Percentiles rank a stretch among this genome's conserved stretches.
Conservation (phyloP, 2,797 vertebrate genomes). For the Atherinosoma microstoma region DNA sequence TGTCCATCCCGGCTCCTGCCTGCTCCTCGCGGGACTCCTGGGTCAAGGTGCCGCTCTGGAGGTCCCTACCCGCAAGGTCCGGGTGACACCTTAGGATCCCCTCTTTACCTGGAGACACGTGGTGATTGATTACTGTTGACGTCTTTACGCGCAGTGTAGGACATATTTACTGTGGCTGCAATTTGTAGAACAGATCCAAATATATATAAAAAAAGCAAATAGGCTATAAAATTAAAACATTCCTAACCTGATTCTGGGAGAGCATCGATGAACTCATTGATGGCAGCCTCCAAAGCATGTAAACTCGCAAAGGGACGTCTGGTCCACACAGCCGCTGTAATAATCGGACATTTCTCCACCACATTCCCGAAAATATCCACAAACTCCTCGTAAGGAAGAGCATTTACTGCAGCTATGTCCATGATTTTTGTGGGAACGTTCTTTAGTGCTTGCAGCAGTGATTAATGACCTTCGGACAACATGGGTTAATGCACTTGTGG, state of each 20-base stretch:
- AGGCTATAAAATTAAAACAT: neutral
- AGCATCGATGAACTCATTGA: constrained; percentile 83
- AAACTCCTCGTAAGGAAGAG: constrained; percentile 86
- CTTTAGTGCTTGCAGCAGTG: neutral
- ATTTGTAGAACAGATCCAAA: neutral
- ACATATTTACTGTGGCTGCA: neutral
- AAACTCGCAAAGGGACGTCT: constrained; percentile 78
- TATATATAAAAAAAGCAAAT: neutral
- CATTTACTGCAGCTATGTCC: constrained; percentile 83
- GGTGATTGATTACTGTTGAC: neutral
- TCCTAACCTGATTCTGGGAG: constrained; percentile 83
- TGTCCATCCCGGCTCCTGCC: constrained; percentile 77
- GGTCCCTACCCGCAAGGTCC: constrained; percentile 86
- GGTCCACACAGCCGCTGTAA: constrained; percentile 86
- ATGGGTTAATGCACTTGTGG: constrained; percentile 54
- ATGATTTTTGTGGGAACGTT: constrained; percentile 58
- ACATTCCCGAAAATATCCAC: constrained; percentile 86
- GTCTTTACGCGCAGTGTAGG: neutral
- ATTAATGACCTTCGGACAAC: constrained; percentile 40
- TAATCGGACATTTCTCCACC: constrained; percentile 86
- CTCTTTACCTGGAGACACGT: constrained; percentile 83
- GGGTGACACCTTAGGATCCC: constrained; percentile 88
- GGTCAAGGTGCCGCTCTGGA: constrained; percentile 79
- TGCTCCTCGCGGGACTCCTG: constrained; percentile 85
- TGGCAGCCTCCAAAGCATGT: constrained; percentile 73